These are phyloP conservation scores for Monodelphis domestica DNA, from an alignment of 2,797 vertebrate species.

Conservation along the genomic window DNA sequence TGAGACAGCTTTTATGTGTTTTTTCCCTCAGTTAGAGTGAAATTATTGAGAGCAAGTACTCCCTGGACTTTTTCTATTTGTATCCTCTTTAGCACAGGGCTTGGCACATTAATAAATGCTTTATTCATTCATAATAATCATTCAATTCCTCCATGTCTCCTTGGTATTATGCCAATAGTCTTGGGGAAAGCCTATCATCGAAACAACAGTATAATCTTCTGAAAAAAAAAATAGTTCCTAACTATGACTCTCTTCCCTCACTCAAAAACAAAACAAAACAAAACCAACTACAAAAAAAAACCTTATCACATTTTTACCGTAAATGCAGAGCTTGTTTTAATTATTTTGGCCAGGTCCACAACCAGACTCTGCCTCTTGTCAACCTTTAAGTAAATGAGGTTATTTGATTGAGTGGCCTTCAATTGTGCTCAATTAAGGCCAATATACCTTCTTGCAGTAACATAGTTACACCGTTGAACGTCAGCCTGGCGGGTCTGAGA, in stretches of 20 bases:
- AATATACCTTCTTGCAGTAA: constrained; percentile 49
- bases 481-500: fast-evolving
- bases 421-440: constrained; percentile 28
- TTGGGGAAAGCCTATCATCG: not conserved
- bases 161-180: not conserved
- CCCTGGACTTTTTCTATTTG: not conserved
- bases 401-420: constrained; percentile 66
- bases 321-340: constrained; percentile 61
- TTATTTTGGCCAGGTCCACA: constrained; percentile 77
- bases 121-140: not conserved
- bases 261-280: not conserved
- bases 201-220: not conserved
- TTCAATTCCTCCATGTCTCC: not conserved
- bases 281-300: too few species aligned
- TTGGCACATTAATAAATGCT: not conserved
- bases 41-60: not conserved
- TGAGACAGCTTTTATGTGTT: not conserved
- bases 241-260: not conserved
- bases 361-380: constrained; percentile 79
- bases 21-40: not conserved
- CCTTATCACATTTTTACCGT: not conserved
- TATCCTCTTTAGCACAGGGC: not conserved
- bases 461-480: fast-evolving
- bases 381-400: constrained; percentile 77
- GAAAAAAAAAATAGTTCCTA: not conserved